phyloP scores from a whole-genome alignment of 30 jellyfish, hydroid and myxozoan species.

The Phacellophora camtschatica region DNA sequence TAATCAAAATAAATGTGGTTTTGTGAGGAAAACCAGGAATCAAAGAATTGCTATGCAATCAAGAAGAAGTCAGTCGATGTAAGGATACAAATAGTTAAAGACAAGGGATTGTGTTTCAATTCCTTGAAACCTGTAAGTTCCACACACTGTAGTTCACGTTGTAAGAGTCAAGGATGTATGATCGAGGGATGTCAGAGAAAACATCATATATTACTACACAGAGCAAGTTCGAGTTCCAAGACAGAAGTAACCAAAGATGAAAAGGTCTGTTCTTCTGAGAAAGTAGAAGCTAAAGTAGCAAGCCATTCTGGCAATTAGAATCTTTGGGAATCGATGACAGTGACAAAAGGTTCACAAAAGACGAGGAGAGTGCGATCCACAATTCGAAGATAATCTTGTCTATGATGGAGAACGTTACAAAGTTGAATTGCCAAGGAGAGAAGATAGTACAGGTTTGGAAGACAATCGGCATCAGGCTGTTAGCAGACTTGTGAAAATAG shows the following conservation, averaged over 20 bases:
- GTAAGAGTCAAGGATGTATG: slow-evolving; percentile 10
- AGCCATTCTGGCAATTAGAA: background rate
- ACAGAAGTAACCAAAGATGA: too few species aligned
- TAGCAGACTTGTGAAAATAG: background rate
- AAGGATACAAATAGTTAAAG: slow-evolving; percentile 15
- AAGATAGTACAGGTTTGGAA: background rate
- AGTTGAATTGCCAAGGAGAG: background rate
- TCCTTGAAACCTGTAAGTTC: slow-evolving; percentile 2
- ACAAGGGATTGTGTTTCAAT: slow-evolving; percentile 20
- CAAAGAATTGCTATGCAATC: background rate
- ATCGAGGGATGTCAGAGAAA: too few species aligned
- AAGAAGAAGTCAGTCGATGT: slow-evolving; percentile 32
- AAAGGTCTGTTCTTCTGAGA: too few species aligned
- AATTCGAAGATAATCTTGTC: slow-evolving; percentile 22
- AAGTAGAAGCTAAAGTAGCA: too few species aligned
- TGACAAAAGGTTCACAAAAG: background rate
- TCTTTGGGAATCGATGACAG: background rate
- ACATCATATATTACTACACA: too few species aligned
- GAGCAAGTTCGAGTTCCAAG: too few species aligned
- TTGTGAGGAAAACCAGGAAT: slow-evolving; percentile 10
- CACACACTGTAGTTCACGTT: slow-evolving; percentile 2
- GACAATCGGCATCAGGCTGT: background rate
- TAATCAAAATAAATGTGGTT: slow-evolving; percentile 2
- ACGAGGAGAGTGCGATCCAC: background rate
- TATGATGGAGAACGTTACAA: slow-evolving; percentile 8